Percentiles rank a stretch among this genome's conserved stretches.
Evolutionary conservation across 2,888 invertebrate genomes (phyloP).

Genomic region (Tholera decimalis): DNA sequence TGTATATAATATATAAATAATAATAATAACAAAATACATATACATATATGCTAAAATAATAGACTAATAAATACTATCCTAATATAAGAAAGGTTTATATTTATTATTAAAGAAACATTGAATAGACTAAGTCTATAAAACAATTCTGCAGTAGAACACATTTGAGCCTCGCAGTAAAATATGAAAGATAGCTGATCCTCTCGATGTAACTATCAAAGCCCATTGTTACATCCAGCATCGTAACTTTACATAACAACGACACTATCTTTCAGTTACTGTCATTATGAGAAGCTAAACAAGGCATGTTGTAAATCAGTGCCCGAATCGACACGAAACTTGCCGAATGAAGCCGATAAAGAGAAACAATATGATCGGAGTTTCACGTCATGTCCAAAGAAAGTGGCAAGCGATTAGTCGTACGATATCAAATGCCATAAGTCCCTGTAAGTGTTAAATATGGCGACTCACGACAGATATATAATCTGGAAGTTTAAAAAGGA

Average conservation of each 20-base stretch:
- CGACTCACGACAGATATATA: conserved; percentile 68
- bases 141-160: background rate
- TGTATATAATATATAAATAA: no score
- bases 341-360: conserved; percentile 62
- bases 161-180: conserved; percentile 22
- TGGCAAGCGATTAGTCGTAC: conserved; percentile 76
- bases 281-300: conserved; percentile 49
- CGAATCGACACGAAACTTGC: conserved; percentile 60
- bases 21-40: no score
- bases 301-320: conserved; percentile 56
- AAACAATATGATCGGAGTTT: conserved; percentile 60
- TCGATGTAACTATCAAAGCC: conserved; percentile 16
- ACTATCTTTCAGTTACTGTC: conserved; percentile 49
- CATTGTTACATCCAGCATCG: conserved; percentile 36
- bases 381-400: conserved; percentile 60
- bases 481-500: conserved; percentile 46
- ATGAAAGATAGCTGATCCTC: conserved; percentile 32
- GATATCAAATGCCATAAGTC: conserved; percentile 81
- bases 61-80: no score
- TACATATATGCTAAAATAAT: no score
- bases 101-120: background rate
- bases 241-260: conserved; percentile 54
- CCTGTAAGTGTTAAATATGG: conserved; percentile 76
- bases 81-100: background rate
- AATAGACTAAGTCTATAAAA: background rate